Conservation (phyloP, 1,140 invertebrate genomes). For the Euglossa dilemma region DNA sequence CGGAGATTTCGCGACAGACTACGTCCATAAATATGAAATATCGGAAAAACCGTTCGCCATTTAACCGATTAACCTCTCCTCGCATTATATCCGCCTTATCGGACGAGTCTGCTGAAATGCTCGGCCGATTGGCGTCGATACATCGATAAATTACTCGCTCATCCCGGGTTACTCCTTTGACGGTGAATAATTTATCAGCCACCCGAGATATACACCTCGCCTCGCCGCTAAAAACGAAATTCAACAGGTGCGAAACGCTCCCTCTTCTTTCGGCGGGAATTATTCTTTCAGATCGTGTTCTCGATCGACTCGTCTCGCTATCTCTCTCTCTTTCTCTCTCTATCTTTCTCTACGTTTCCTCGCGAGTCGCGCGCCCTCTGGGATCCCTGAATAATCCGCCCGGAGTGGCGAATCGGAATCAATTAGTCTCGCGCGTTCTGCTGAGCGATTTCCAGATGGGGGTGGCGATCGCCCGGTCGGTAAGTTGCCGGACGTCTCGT, state of each 20-base stretch:
- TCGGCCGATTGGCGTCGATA: conserved; percentile 2
- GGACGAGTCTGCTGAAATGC: background rate
- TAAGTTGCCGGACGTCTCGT: background rate
- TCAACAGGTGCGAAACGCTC: conserved; percentile 13
- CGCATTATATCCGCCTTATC: background rate
- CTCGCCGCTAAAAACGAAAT: conserved; percentile 7
- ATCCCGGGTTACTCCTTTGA: background rate
- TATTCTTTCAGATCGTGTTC: background rate
- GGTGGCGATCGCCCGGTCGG: background rate
- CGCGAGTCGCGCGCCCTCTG: background rate
- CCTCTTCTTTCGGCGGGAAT: background rate
- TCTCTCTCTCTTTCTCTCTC: background rate
- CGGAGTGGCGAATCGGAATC: background rate
- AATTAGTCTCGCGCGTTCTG: background rate
- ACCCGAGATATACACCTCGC: background rate
- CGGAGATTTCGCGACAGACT: background rate
- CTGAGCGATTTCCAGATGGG: background rate
- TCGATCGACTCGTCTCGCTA: background rate
- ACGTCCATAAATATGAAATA: conserved; percentile 21
- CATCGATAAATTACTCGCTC: conserved; percentile 14
- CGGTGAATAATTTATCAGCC: conserved; percentile 25
- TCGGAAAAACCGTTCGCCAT: background rate
- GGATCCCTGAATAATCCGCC: conserved; percentile 1
- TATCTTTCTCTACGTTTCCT: background rate
- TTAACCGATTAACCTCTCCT: background rate